Evolutionary conservation across 1,140 invertebrate species (phyloP), one percentile per base, ranked within the genome.

Genomic region (Nymphalis io): DNA sequence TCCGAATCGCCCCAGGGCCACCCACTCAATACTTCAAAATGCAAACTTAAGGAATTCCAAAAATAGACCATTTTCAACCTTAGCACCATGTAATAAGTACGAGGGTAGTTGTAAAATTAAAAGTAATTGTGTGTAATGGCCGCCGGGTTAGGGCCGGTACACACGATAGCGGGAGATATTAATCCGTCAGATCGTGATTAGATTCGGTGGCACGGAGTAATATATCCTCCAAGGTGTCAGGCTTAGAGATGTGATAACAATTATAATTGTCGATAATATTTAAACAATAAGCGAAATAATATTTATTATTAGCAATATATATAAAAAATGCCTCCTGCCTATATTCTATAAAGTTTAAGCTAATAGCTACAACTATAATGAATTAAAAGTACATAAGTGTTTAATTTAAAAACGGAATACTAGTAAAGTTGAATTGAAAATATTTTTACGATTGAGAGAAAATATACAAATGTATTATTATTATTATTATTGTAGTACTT

Each of bases 101-200:
- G 67, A 48, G 53, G 46, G 65, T 59, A 59, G 33, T 42, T 23
- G 74, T 48, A 75, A 73, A 71, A 66, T 75, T 66, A 74, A 55
- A 65, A 70, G 75, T 87, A 85, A 88, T 85, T 78, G 81, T 69
- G 68, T 75, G 75, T 77, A 81, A 84, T 83, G 80, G 81, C 80
- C 79, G 84, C 59, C 79, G 75, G 82, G 80, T 79, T 83, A 79
- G 81, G 77, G 75, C 76, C 72, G 78, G 81, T 82, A 81, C 78
- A 84, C 79, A 81, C 78, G 78, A 77, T 70, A 65, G 63, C 66
- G 70, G 80, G 76, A 81, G 84, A 88, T 88, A 88, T 88, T 90
- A 90, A 90, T 88, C 88, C 86, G 76, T 85, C 86, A 88, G 85
- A 87, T 88, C 74, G 79, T 88, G 88, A 90, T 90, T 90, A 90